These are phyloP conservation scores for Dryomyza anilis DNA, from an alignment of 2,888 invertebrate genomes.

Conservation along the genomic window DNA sequence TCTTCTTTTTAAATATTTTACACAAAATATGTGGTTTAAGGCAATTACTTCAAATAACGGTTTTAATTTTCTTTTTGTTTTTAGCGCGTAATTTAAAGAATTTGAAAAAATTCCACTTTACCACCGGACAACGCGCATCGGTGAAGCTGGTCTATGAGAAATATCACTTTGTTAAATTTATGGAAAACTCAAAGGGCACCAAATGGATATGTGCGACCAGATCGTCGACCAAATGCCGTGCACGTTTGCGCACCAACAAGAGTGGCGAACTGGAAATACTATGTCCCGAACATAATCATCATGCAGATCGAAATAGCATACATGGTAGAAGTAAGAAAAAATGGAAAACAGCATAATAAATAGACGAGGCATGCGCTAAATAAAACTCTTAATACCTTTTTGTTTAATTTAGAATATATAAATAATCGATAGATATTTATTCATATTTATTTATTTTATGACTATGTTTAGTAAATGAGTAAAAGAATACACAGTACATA, in stretches of 20 bases:
- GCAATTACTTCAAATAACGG: too few relatives aligned
- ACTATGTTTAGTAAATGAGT: too few relatives aligned
- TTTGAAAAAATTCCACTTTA: slow-evolving; percentile 45
- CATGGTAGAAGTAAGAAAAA: slow-evolving; percentile 2
- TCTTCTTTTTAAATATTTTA: too few relatives aligned
- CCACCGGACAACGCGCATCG: slow-evolving; percentile 55
- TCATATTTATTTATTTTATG: too few relatives aligned
- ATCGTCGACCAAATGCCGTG: slow-evolving; percentile 55
- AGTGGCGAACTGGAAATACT: slow-evolving; percentile 50
- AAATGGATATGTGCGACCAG: slow-evolving; percentile 60
- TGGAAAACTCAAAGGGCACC: slow-evolving; percentile 54
- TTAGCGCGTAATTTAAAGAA: neutral
- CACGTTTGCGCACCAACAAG: slow-evolving; percentile 50
- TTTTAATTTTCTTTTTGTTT: too few relatives aligned
- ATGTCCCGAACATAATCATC: slow-evolving; percentile 52
- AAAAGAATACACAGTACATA: too few relatives aligned
- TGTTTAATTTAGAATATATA: too few relatives aligned
- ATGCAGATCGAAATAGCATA: neutral
- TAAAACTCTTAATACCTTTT: neutral
- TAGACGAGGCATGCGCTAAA: neutral
- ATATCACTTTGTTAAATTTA: slow-evolving; percentile 55
- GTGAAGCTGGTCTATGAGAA: slow-evolving; percentile 54
- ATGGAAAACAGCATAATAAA: neutral
- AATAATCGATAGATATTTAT: too few relatives aligned
- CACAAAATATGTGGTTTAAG: too few relatives aligned